phyloP scores from a whole-genome alignment of 2,113 vertebrate species.

The Aptenodytes patagonicus region DNA sequence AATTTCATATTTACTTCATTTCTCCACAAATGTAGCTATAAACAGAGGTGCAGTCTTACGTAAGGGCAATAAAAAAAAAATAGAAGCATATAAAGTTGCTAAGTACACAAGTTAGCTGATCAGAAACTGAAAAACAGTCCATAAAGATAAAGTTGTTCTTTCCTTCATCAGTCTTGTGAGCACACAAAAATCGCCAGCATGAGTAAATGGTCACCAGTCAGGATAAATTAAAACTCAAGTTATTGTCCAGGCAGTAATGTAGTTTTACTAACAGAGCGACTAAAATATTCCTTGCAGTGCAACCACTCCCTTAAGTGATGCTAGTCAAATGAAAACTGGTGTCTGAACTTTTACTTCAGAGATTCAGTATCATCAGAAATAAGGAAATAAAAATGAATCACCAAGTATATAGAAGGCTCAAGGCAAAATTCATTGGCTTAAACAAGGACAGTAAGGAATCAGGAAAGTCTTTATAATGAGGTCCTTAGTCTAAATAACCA shows the following conservation, averaged over 20 bases:
- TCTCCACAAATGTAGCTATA: neutral
- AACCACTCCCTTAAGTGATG: neutral
- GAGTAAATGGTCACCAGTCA: neutral
- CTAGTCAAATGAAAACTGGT: neutral
- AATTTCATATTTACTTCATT: neutral
- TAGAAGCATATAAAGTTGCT: neutral
- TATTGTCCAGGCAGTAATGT: neutral
- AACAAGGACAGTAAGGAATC: neutral
- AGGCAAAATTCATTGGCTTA: neutral
- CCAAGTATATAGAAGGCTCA: neutral
- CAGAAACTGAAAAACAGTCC: neutral
- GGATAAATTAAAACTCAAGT: neutral
- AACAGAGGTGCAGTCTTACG: neutral
- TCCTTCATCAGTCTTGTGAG: neutral
- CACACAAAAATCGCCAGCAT: neutral
- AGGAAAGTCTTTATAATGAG: neutral
- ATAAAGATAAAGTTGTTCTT: neutral
- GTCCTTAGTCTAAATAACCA: neutral
- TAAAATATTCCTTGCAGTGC: neutral
- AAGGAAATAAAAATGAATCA: neutral
- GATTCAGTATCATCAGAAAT: neutral
- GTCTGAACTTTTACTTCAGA: neutral
- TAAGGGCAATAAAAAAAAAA: neutral
- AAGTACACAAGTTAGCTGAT: neutral
- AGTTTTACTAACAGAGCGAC: neutral